Evolutionary conservation across 2,113 vertebrate species (phyloP).

Genomic region (Odontophorus gujanensis): DNA sequence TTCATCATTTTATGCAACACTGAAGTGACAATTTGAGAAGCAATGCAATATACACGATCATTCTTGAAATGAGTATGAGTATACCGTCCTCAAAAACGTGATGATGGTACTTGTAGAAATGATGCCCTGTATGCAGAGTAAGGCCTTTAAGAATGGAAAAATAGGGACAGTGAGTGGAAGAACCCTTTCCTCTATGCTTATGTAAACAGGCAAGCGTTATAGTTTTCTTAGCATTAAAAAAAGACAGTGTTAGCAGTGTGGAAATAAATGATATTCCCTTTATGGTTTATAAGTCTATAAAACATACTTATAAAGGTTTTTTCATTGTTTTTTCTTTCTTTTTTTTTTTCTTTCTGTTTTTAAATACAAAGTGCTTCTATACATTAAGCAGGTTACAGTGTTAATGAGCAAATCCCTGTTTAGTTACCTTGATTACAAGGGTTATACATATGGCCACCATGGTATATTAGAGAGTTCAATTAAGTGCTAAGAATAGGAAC

Average conservation of each 20-base stretch:
- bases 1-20: constrained; percentile 24
- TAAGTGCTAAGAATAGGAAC: constrained; percentile 40
- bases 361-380: constrained; percentile 87
- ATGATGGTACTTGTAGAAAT: constrained; percentile 28
- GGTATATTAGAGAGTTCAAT: neutral
- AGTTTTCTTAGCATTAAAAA: constrained; percentile 57
- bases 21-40: constrained; percentile 14
- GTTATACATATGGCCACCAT: constrained; percentile 34
- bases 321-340: constrained; percentile 1
- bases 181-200: constrained; percentile 18
- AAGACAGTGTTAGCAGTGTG: constrained; percentile 67
- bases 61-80: neutral
- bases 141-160: constrained; percentile 63
- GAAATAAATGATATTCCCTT: constrained; percentile 51
- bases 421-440: constrained; percentile 67
- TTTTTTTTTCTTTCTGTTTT: constrained; percentile 44
- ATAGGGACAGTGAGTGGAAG: constrained; percentile 13
- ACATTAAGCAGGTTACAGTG: constrained; percentile 82
- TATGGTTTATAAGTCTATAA: constrained; percentile 72
- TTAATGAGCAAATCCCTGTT: constrained; percentile 81
- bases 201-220: constrained; percentile 62
- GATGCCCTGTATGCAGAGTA: constrained; percentile 36
- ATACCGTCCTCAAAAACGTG: neutral
- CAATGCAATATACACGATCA: neutral
- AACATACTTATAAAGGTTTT: constrained; percentile 69